Evolutionary conservation across 2,113 vertebrate genomes (phyloP).

Genomic region (Cranoglanis bouderius): DNA sequence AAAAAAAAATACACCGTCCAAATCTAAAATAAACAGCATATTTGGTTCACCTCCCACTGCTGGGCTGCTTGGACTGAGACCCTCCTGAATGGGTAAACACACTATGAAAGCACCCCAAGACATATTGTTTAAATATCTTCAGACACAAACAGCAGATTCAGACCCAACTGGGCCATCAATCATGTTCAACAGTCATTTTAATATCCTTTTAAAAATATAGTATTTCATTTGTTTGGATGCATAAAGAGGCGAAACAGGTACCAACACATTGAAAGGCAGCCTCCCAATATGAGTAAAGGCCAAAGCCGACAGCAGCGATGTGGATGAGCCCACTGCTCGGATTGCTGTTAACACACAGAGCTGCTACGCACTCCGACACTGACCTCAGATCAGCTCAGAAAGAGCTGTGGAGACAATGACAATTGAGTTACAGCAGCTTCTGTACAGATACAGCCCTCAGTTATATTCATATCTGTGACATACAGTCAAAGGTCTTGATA

Average conservation of each 20-base stretch:
- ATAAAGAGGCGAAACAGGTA: constrained; percentile 24
- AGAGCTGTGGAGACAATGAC: background rate
- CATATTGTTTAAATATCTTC: background rate
- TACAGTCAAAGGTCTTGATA: constrained; percentile 23
- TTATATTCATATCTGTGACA: constrained; percentile 17
- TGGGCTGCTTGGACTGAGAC: background rate
- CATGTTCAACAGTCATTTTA: constrained; percentile 20
- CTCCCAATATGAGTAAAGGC: background rate
- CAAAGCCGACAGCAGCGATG: constrained; percentile 5
- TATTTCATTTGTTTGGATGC: constrained; percentile 32
- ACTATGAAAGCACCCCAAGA: background rate
- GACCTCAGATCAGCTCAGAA: constrained; percentile 6
- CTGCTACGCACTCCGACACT: background rate
- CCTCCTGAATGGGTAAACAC: background rate
- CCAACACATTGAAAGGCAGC: constrained; percentile 12
- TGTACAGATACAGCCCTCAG: constrained; percentile 24
- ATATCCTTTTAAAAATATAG: constrained; percentile 50
- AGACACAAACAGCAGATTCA: background rate
- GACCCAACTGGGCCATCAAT: background rate
- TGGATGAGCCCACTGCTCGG: background rate
- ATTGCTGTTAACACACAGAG: constrained; percentile 17
- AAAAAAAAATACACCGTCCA: background rate
- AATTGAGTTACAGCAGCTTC: constrained; percentile 14
- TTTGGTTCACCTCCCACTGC: background rate
- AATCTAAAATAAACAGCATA: background rate